Conservation (phyloP, 2,797 vertebrate genomes). For the Sciurus carolinensis region DNA sequence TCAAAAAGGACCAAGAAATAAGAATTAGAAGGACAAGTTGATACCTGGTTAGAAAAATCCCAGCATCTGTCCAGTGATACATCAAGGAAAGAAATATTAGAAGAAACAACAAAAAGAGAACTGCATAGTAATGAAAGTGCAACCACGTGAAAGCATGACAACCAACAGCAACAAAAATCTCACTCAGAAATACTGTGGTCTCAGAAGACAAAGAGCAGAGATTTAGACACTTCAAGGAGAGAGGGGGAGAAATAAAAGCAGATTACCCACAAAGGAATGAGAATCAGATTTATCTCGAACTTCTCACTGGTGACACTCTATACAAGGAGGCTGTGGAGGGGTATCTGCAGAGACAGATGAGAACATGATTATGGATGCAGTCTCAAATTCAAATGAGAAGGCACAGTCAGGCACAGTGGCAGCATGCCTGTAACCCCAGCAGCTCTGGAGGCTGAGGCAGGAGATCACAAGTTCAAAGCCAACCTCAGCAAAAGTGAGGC, state of each 20-base stretch:
- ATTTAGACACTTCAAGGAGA: not conserved
- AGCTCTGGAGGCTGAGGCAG: too few relatives aligned
- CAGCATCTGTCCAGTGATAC: not conserved
- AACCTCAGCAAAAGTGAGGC: too few relatives aligned
- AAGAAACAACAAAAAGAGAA: conserved; percentile 13
- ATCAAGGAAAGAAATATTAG: not conserved
- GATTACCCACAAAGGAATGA: not conserved
- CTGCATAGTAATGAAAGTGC: not conserved
- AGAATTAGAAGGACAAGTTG: not conserved
- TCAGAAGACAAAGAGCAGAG: not conserved
- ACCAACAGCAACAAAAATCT: not conserved
- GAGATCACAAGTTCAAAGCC: too few relatives aligned
- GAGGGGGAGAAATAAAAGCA: not conserved
- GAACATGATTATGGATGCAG: not conserved
- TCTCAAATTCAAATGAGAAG: not conserved
- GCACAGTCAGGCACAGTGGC: too few relatives aligned
- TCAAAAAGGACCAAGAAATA: not conserved
- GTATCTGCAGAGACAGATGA: not conserved
- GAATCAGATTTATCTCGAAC: not conserved
- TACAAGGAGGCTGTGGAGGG: not conserved
- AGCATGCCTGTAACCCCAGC: too few relatives aligned
- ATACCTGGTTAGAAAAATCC: not conserved
- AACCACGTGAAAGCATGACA: too few relatives aligned
- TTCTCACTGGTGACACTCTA: not conserved
- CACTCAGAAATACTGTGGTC: not conserved